These are phyloP conservation scores for Cosmopolites sordidus DNA, from an alignment of 2,888 invertebrate species.

Conservation along the genomic window DNA sequence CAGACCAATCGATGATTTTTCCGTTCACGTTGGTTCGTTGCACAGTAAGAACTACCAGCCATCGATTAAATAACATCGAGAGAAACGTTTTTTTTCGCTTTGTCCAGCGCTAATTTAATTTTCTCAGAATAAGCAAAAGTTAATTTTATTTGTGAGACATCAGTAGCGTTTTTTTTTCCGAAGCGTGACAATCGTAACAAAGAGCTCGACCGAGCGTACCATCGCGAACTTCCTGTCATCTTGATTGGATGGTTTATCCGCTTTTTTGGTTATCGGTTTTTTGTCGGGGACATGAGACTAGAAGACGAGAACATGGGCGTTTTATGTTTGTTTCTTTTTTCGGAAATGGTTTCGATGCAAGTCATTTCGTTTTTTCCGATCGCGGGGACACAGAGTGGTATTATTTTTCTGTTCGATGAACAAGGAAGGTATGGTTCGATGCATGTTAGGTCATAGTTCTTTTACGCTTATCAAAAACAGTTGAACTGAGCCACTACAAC, in stretches of 20 bases:
- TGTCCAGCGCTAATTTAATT: constrained; percentile 19
- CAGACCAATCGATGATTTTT: too few species aligned
- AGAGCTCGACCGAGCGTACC: constrained; percentile 33
- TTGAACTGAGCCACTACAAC: too few species aligned
- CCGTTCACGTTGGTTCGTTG: neutral
- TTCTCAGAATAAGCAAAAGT: constrained; percentile 21
- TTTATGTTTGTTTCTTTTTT: constrained; percentile 13
- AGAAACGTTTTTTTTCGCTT: neutral
- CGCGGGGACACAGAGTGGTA: too few species aligned
- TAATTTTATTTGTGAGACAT: constrained; percentile 24
- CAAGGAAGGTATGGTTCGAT: neutral
- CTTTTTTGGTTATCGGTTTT: constrained; percentile 28
- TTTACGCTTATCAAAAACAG: constrained; percentile 8
- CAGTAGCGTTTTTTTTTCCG: constrained; percentile 19
- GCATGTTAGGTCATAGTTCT: constrained; percentile 29
- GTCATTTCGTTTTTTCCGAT: too few species aligned
- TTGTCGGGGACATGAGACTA: constrained; percentile 8
- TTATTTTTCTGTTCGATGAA: too few species aligned
- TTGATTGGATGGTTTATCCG: constrained; percentile 32
- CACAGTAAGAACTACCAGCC: neutral
- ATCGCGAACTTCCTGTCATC: constrained; percentile 33
- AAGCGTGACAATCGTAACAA: constrained; percentile 29
- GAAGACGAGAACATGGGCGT: constrained; percentile 15
- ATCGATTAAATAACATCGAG: neutral
- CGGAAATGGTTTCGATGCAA: too few species aligned